Evolutionary conservation across 2,113 vertebrate species (phyloP).

Genomic region (Peromyscus maniculatus): DNA sequence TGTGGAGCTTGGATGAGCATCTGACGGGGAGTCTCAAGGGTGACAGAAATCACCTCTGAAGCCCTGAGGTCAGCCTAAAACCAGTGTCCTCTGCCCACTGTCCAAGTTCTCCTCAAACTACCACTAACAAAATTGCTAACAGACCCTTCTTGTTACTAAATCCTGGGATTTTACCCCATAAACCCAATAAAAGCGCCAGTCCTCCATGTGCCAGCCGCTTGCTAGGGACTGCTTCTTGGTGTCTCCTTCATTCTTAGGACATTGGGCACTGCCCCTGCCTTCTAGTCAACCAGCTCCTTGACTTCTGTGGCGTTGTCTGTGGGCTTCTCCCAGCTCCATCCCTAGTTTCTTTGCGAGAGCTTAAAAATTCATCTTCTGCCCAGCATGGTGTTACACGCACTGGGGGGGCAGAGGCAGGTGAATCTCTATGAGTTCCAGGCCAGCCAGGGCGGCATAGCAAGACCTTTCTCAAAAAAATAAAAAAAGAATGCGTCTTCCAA

Average conservation of each 20-base stretch:
- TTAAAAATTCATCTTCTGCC: background rate
- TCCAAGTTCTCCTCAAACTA: background rate
- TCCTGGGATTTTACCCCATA: background rate
- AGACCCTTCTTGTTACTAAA: background rate
- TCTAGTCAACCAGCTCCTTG: background rate
- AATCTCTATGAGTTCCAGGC: background rate
- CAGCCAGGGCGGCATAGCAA: background rate
- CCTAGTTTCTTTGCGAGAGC: background rate
- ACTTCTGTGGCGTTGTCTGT: background rate
- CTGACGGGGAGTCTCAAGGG: background rate
- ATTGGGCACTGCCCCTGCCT: fast-evolving
- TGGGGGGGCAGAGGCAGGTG: background rate
- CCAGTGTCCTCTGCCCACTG: no score
- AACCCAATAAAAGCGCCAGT: background rate
- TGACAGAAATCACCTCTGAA: background rate
- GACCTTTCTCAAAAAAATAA: background rate
- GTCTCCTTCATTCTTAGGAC: background rate
- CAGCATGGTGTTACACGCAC: background rate
- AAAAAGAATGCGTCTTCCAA: background rate
- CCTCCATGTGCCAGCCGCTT: background rate
- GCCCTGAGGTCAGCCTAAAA: background rate
- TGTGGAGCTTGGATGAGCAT: background rate
- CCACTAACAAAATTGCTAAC: background rate
- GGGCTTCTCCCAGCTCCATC: background rate
- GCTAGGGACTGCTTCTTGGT: no score